A percentile compares a stretch with the other conserved stretches of the same genome.
Conservation (phyloP, 2,113 vertebrate genomes). For the Podarcis muralis region DNA sequence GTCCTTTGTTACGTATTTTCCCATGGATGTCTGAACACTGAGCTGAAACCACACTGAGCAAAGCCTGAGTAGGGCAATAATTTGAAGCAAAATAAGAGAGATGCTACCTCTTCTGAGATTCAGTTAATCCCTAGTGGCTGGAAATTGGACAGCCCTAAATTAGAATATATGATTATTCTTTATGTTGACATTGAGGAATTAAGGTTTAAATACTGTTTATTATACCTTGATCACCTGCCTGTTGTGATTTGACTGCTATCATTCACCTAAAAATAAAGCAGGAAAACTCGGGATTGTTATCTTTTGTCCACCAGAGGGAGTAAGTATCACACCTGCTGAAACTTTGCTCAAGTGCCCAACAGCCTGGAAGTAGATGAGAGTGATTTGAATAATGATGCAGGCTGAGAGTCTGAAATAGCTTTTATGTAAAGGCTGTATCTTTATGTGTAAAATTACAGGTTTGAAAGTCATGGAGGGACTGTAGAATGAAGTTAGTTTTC, state of each 20-base stretch:
- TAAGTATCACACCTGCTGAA: background rate
- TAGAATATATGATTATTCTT: background rate
- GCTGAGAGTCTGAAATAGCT: background rate
- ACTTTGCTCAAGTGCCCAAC: background rate
- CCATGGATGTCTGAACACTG: background rate
- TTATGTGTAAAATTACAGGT: background rate
- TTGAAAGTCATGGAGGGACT: background rate
- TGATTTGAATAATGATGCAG: background rate
- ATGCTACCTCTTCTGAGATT: background rate
- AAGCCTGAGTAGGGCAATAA: background rate
- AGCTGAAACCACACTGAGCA: background rate
- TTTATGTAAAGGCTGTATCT: background rate
- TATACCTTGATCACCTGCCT: background rate
- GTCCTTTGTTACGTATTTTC: background rate
- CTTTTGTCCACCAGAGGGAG: conserved; percentile 61
- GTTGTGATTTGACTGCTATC: background rate
- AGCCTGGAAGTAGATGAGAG: rapidly evolving
- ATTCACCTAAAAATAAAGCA: background rate
- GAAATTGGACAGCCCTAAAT: rapidly evolving
- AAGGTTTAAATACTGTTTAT: background rate
- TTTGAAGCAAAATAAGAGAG: background rate
- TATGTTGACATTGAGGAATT: background rate
- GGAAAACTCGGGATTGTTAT: background rate
- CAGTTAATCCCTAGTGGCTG: background rate
- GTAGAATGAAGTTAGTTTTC: background rate